Base-by-base conservation (phyloP, 2,797 vertebrate genomes). In the Otus scops region DNA sequence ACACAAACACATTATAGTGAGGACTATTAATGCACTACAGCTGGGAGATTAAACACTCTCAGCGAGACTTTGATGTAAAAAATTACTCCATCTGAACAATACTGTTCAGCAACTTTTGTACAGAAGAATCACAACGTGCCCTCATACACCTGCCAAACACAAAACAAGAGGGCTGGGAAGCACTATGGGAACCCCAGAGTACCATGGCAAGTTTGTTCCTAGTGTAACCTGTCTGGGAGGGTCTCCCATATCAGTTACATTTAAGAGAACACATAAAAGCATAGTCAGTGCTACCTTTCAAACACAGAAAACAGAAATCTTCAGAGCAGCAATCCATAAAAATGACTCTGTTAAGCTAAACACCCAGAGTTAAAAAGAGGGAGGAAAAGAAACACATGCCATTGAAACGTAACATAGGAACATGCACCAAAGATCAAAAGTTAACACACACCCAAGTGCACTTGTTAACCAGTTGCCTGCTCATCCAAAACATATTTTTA, bases 341-440 rank as follows among this genome's bases (percentile, higher is more conserved):
- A 89, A 32, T 41, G 9, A 73, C 81, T 54, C 43, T 75, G 78
- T 88, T 67, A 81, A 53, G 68, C 56, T 74, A 7, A 68, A 82
- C 74, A 93, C 76, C 91, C 85, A 39, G 17, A 50, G 74, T 93
- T 91, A 96, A 85, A 78, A 39, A 93, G 48, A 90, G n/a, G 20
- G 48, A 91, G 45, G 84, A 82, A 53, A 83, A 85, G 85, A 83
- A 92, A 96, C 69, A 84, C 96, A 92, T 85, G 97, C 95, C 71
- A 84, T n/a, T 91, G 79, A 78, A 60, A 53, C 18, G 23, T n/a
- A 81, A 88, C 67, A 65, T 13, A 88, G 76, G 69, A 91, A 59
- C 85, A 83, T 94, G 91, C 60, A 74, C 60, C 30, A 34, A 60
- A 93, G 73, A 74, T 34, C 81, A 28, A 39, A 87, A 95, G 94